These are phyloP conservation scores for Epicampocera succincta DNA, from an alignment of 2,888 invertebrate species.

Conservation along the genomic window DNA sequence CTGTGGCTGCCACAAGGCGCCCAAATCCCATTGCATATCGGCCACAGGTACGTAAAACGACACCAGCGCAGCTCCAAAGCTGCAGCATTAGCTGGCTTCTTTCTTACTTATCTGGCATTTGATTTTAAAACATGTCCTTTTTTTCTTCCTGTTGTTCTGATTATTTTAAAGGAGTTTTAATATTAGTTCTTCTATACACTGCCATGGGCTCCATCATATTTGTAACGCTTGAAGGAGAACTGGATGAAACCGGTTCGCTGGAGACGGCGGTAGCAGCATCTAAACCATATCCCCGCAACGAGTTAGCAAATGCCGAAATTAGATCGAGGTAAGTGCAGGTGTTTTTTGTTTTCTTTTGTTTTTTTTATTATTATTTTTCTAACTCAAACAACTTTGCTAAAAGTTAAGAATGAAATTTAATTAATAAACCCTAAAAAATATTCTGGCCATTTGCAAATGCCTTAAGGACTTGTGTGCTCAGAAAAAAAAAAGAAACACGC, in stretches of 20 bases:
- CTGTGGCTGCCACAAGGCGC: slow-evolving; percentile 81
- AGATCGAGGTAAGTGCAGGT: slow-evolving; percentile 83
- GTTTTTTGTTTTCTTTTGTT: not conserved
- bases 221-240: slow-evolving; percentile 89
- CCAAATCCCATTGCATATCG: slow-evolving; percentile 82
- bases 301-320: slow-evolving; percentile 83
- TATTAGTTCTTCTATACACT: slow-evolving; percentile 94
- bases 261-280: slow-evolving; percentile 86
- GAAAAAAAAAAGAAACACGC: not conserved
- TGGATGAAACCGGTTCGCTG: slow-evolving; percentile 82
- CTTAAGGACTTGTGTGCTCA: not conserved
- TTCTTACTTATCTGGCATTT: not conserved
- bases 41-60: slow-evolving; percentile 78
- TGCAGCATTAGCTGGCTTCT: not conserved
- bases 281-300: slow-evolving; percentile 85
- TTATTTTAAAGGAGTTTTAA: slow-evolving; percentile 77
- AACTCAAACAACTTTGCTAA: not conserved
- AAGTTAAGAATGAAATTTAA: not conserved
- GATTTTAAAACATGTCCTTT: not conserved
- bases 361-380: too few species aligned
- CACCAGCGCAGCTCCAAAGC: not conserved
- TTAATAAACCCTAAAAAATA: too few species aligned
- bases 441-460: too few species aligned
- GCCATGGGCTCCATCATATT: slow-evolving; percentile 96
- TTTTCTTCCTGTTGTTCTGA: not conserved